Evolutionary conservation across 2,113 vertebrate species (phyloP), one percentile per base, ranked within the genome.

Genomic region (Oncorhynchus kisutch): DNA sequence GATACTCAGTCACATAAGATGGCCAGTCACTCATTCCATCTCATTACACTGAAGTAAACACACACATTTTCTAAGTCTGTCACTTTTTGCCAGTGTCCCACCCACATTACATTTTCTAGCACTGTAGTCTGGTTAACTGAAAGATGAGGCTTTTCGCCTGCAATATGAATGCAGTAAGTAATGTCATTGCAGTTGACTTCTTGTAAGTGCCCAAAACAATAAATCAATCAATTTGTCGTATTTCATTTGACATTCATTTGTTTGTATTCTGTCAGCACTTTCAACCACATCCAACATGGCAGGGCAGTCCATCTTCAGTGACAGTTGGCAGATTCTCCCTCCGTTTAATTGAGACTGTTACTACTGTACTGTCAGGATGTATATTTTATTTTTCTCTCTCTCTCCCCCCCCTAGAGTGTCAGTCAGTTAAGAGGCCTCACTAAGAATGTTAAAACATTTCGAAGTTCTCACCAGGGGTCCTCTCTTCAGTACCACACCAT

Each of bases 191-290:
- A 7, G 60, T 59, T 49, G 74, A 74, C 74, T 70, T 62, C n/a
- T 27, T 54, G 9, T 72, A 49, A 29, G 51, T 4, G 18, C 18
- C 71, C 66, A 66, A 51, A 57, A 65, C 66, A 54, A 54, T 18
- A 54, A 18, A 54, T 16, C 2, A 54, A 16, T 14, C 0, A 51
- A 79, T 84, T 78, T 73, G 84, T 78, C 77, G 77, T 79, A 71
- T 68, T 78, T 79, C 25, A 27, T 67, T 67, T 81, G 80, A 82
- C 74, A 57, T 64, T 81, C 70, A 71, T 81, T 68, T 34, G 54
- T 78, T 72, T 73, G 22, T 80, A 29, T 78, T 48, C 76, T 14
- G 69, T 81, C 78, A 81, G 80, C 82, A 69, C 49, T 31, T 70
- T 57, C 51, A 16, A 45, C 71, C 66, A 24, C 70, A n/a, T 84